Conservation (phyloP, 2,888 invertebrate species). For the Trachelus troglodyta region DNA sequence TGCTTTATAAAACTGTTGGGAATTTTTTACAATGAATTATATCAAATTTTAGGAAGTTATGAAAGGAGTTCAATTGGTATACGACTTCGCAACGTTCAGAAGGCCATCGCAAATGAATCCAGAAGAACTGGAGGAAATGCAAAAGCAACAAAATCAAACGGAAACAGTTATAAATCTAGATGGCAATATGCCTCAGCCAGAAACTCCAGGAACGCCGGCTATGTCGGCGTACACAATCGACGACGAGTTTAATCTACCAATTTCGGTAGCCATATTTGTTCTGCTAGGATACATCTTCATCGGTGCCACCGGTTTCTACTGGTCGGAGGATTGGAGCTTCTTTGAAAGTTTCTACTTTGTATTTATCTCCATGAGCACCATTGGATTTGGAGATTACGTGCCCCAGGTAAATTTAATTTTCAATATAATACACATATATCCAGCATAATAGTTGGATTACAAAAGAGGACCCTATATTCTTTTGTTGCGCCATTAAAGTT, state of each 20-base stretch:
- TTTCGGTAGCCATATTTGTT: constrained; percentile 87
- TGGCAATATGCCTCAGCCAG: constrained; percentile 67
- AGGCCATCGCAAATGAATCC: constrained; percentile 77
- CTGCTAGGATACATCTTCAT: constrained; percentile 87
- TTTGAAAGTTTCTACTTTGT: constrained; percentile 97
- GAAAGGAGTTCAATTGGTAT: constrained; percentile 84
- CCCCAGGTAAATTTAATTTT: constrained; percentile 71
- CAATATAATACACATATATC: background rate
- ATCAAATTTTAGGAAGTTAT: constrained; percentile 76
- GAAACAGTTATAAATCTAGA: constrained; percentile 54
- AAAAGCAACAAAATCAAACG: constrained; percentile 47
- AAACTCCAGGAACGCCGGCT: constrained; percentile 81
- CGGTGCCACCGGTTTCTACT: constrained; percentile 83
- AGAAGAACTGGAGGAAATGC: constrained; percentile 69
- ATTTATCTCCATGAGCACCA: constrained; percentile 96
- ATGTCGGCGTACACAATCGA: constrained; percentile 84
- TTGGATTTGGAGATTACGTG: constrained; percentile 95
- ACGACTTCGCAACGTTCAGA: constrained; percentile 81
- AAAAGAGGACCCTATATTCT: background rate
- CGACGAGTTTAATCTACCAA: constrained; percentile 95
- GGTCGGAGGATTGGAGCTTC: constrained; percentile 89
- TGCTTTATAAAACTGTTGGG: background rate
- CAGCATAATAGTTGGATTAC: background rate
- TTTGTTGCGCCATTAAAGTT: background rate
- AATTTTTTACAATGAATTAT: background rate